These are phyloP conservation scores for Callaeas wilsoni DNA, from an alignment of 2,113 vertebrate species.

Conservation along the genomic window DNA sequence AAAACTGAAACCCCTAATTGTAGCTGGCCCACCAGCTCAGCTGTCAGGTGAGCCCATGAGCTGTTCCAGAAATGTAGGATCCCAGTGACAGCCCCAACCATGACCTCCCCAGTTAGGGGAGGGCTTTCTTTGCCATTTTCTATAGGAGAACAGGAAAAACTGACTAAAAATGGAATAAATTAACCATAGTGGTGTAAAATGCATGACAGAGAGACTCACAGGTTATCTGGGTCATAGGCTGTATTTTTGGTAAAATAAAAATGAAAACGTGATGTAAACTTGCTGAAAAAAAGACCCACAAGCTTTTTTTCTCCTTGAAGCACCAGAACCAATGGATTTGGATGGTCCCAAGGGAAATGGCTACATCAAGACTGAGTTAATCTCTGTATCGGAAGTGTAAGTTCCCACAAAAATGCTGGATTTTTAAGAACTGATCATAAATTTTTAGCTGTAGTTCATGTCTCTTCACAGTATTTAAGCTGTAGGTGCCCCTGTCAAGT, in stretches of 20 bases:
- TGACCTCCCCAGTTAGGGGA: neutral
- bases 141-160: neutral
- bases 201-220: neutral
- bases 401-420: slow-evolving; percentile 50
- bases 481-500: neutral
- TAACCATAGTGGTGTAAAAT: neutral
- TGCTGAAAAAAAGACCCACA: neutral
- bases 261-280: neutral
- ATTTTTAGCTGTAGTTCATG: neutral
- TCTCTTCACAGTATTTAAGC: neutral
- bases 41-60: neutral
- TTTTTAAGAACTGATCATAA: neutral
- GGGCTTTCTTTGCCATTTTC: neutral
- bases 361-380: slow-evolving; percentile 95
- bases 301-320: slow-evolving; percentile 56
- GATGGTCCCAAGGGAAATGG: slow-evolving; percentile 76
- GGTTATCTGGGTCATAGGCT: neutral
- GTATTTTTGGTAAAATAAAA: neutral
- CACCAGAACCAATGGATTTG: slow-evolving; percentile 89
- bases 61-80: neutral
- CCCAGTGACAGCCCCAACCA: neutral
- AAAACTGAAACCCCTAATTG: neutral
- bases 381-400: slow-evolving; percentile 98
- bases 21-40: neutral
- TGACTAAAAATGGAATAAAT: neutral